Evolutionary conservation across 2,888 invertebrate genomes (phyloP).

Genomic region (Drosophila subquinaria): DNA sequence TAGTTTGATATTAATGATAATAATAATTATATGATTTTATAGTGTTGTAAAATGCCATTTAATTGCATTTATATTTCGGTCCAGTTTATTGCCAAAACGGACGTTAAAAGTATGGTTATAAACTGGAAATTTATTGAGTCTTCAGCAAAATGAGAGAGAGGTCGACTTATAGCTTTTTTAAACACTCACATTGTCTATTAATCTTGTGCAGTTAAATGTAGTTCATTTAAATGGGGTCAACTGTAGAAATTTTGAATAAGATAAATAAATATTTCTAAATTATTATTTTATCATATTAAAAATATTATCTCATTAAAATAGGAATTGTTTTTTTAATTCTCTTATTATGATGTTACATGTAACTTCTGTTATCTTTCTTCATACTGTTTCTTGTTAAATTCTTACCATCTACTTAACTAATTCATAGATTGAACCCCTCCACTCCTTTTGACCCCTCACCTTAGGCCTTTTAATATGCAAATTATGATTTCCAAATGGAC

Average conservation of each 20-base stretch:
- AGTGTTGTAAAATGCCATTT: conserved; percentile 52
- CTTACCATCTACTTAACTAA: neutral
- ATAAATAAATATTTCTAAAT: no score
- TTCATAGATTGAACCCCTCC: neutral
- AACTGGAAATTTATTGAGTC: conserved; percentile 11
- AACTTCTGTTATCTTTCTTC: neutral
- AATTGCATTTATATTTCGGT: conserved; percentile 35
- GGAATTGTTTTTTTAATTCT: no score
- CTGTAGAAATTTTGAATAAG: no score
- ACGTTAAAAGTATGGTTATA: conserved; percentile 8
- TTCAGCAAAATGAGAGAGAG: neutral
- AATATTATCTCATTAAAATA: no score
- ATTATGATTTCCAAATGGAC: conserved; percentile 55
- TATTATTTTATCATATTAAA: no score
- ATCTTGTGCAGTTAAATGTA: neutral
- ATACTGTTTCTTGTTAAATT: neutral
- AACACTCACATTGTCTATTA: neutral
- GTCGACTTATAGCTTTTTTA: neutral
- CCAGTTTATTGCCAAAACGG: neutral
- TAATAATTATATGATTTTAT: conserved; percentile 55
- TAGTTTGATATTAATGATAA: conserved; percentile 36
- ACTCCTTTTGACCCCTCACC: neutral
- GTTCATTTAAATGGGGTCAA: neutral
- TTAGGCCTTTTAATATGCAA: conserved; percentile 37
- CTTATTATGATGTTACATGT: neutral